These are phyloP conservation scores for Plestiodon gilberti DNA, from an alignment of 2,113 vertebrate species.

Conservation along the genomic window DNA sequence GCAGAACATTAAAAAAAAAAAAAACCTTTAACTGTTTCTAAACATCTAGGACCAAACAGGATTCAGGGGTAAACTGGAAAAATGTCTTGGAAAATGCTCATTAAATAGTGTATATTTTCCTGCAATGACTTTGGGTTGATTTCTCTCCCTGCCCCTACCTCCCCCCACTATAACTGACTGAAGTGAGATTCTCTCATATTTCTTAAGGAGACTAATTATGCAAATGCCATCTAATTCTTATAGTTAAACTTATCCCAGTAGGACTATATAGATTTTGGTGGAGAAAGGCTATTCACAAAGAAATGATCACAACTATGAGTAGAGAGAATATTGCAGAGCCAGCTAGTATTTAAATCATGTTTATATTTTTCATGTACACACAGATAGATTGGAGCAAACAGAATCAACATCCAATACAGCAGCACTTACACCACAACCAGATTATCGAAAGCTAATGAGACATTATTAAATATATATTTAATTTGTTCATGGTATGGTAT, in stretches of 20 bases:
- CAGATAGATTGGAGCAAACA: not conserved
- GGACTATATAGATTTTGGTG: not conserved
- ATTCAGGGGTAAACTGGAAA: too few species aligned
- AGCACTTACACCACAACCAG: not conserved
- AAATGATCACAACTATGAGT: not conserved
- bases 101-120: slow-evolving; percentile 7
- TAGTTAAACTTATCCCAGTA: not conserved
- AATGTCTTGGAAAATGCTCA: slow-evolving; percentile 29
- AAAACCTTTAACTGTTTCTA: too few species aligned
- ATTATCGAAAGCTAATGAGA: not conserved
- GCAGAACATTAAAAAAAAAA: too few species aligned
- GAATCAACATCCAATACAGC: not conserved
- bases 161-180: not conserved
- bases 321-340: not conserved
- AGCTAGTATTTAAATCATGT: not conserved
- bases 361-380: not conserved
- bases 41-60: too few species aligned
- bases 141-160: not conserved
- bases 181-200: not conserved
- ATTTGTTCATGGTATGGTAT: too few species aligned
- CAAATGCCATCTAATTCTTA: not conserved
- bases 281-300: slow-evolving; percentile 1
- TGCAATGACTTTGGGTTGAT: not conserved
- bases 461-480: not conserved
- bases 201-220: not conserved